These are phyloP conservation scores for Pseudocheirus occidentalis DNA, from an alignment of 2,797 vertebrate genomes.

Conservation along the genomic window DNA sequence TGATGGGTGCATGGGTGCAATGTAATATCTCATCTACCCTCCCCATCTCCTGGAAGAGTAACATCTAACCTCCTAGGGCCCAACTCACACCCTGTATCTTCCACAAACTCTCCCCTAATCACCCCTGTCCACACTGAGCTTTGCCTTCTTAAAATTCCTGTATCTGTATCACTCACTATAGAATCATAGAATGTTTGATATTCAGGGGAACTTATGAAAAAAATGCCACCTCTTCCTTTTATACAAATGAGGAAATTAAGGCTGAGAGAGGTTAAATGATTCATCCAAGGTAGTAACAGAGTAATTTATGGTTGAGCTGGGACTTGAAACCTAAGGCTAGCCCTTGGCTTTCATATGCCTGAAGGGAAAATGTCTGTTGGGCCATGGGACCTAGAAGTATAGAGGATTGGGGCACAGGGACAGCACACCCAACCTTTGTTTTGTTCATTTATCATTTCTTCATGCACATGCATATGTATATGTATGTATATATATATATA, in stretches of 20 bases:
- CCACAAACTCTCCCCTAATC: neutral
- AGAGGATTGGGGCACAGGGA: neutral
- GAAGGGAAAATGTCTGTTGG: neutral
- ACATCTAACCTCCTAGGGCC: neutral
- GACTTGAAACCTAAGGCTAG: neutral
- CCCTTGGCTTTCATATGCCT: neutral
- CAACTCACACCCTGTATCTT: neutral
- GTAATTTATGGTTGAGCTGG: neutral
- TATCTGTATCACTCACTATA: neutral
- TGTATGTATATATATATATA: too few relatives aligned
- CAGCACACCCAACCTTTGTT: neutral
- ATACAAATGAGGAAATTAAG: neutral
- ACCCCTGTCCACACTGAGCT: rapidly evolving
- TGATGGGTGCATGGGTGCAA: neutral
- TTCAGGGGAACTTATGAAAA: neutral
- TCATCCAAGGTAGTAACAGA: neutral
- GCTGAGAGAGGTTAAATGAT: neutral
- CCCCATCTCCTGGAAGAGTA: neutral
- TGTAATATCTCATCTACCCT: neutral
- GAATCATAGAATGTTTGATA: neutral
- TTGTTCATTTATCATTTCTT: neutral
- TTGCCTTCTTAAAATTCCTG: neutral
- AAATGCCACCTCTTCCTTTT: neutral
- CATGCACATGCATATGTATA: neutral
- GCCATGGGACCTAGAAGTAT: neutral